Conservation (phyloP, 2,888 invertebrate species). For the Anodontia alba region DNA sequence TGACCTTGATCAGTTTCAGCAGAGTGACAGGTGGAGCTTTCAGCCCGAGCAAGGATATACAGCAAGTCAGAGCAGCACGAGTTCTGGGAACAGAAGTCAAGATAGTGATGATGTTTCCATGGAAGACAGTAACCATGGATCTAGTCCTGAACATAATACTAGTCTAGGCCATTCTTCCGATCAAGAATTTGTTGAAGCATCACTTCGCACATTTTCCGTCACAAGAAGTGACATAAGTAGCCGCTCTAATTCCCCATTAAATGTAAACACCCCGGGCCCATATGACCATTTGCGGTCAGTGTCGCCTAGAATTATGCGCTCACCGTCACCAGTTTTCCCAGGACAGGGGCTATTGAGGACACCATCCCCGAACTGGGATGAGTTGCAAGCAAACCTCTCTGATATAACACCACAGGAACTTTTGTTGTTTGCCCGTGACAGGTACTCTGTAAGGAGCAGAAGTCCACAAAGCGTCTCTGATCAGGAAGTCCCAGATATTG, state of each 20-base stretch:
- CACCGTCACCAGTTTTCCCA: constrained; percentile 49
- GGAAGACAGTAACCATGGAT: background rate
- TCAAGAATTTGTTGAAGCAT: background rate
- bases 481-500: constrained; percentile 52
- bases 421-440: constrained; percentile 40
- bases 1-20: constrained; percentile 19
- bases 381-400: constrained; percentile 20
- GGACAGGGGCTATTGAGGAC: constrained; percentile 45
- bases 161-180: no score
- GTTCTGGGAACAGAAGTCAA: background rate
- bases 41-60: constrained; percentile 19
- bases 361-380: constrained; percentile 47
- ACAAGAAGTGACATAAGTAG: background rate
- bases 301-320: constrained; percentile 42
- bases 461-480: constrained; percentile 37
- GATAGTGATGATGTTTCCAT: background rate
- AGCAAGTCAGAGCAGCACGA: background rate
- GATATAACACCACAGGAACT: constrained; percentile 25
- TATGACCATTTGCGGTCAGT: constrained; percentile 35
- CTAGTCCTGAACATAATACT: background rate
- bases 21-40: constrained; percentile 23
- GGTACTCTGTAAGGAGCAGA: constrained; percentile 29
- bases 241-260: constrained; percentile 33
- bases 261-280: constrained; percentile 21
- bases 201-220: background rate